phyloP scores from a whole-genome alignment of 1,140 invertebrate genomes.

The Drosophila mauritiana region DNA sequence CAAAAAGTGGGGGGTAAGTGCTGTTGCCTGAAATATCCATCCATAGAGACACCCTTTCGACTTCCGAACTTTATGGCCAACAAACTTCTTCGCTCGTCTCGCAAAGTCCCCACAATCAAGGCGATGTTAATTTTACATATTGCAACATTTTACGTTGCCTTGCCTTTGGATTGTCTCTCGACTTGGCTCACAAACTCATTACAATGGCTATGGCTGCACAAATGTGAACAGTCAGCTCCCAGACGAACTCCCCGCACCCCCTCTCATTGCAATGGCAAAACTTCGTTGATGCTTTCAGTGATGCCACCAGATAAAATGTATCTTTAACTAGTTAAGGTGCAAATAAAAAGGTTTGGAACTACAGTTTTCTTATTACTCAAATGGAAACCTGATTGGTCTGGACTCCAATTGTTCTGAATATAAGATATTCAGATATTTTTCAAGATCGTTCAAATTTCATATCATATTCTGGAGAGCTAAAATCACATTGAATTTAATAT shows the following conservation, averaged over 20 bases:
- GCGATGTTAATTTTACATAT: slow-evolving; percentile 72
- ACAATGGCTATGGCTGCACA: slow-evolving; percentile 75
- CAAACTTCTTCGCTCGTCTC: slow-evolving; percentile 15
- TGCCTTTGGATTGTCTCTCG: slow-evolving; percentile 24
- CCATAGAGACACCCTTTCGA: slow-evolving; percentile 21
- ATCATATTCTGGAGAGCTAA: background rate
- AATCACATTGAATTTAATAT: background rate
- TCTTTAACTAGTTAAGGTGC: background rate
- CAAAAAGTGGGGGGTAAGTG: slow-evolving; percentile 12
- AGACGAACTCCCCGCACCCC: background rate
- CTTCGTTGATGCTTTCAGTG: slow-evolving; percentile 41
- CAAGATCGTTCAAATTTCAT: too few species aligned
- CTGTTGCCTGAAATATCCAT: slow-evolving; percentile 29
- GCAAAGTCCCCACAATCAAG: slow-evolving; percentile 13
- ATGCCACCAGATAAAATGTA: background rate
- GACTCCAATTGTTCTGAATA: too few species aligned
- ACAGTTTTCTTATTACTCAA: background rate
- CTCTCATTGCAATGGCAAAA: slow-evolving; percentile 47
- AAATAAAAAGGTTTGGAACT: background rate
- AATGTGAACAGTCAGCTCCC: slow-evolving; percentile 67
- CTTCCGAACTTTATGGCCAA: slow-evolving; percentile 25
- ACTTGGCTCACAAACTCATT: slow-evolving; percentile 65
- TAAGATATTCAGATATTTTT: too few species aligned
- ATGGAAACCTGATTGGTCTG: background rate
- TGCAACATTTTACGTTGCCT: slow-evolving; percentile 67